Percentiles rank a stretch among this genome's conserved stretches.
phyloP scores from a whole-genome alignment of 2,113 vertebrate genomes.

The Sceloporus tristichus region DNA sequence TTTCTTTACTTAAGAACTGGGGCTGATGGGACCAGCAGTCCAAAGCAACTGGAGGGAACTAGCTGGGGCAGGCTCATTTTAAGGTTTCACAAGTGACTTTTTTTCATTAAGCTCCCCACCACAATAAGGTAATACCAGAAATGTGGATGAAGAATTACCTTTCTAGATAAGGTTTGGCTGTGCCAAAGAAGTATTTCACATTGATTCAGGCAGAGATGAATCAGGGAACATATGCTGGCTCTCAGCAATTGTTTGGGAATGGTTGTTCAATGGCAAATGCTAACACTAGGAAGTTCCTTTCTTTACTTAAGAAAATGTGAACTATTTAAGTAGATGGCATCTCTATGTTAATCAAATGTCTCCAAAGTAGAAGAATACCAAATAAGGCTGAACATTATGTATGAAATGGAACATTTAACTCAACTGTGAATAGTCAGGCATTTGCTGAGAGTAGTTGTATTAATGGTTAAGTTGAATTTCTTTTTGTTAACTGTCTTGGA shows the following conservation, averaged over 20 bases:
- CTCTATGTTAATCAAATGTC: neutral
- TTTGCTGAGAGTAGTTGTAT: neutral
- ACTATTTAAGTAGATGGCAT: no score
- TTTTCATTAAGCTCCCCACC: neutral
- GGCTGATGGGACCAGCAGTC: no score
- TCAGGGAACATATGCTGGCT: neutral
- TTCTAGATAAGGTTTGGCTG: neutral
- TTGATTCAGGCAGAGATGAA: neutral
- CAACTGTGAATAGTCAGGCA: neutral
- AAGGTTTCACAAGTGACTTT: neutral
- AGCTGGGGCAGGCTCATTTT: neutral
- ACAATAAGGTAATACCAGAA: neutral
- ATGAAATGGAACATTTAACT: neutral
- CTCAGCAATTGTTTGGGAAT: neutral
- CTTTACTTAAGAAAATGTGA: neutral
- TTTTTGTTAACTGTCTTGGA: neutral
- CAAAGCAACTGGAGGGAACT: no score
- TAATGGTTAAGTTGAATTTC: neutral
- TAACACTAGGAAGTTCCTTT: neutral
- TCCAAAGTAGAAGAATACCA: neutral
- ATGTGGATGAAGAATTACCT: neutral
- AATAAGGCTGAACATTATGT: neutral
- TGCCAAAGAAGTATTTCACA: neutral
- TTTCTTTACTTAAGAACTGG: no score
- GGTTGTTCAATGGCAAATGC: neutral